Conservation (phyloP, 2,113 vertebrate genomes). For the Gavialis gangeticus region DNA sequence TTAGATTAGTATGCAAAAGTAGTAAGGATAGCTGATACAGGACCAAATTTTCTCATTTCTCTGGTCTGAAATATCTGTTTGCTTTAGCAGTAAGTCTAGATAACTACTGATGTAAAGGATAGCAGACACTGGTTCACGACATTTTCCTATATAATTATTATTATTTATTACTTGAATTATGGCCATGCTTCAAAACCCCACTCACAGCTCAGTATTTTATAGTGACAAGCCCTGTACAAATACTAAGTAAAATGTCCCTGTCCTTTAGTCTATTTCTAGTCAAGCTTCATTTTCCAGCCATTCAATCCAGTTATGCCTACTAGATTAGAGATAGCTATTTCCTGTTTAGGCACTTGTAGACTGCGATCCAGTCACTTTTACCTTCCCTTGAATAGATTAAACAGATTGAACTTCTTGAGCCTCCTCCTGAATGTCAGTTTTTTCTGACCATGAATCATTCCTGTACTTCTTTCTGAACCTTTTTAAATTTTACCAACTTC, state of each 20-base stretch:
- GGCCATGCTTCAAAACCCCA: neutral
- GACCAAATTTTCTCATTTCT: slow-evolving; percentile 63
- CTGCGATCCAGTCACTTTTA: slow-evolving; percentile 41
- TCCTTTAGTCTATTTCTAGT: neutral
- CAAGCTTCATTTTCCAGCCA: neutral
- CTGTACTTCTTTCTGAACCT: slow-evolving; percentile 23
- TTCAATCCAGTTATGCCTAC: neutral
- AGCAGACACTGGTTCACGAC: neutral
- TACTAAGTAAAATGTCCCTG: neutral
- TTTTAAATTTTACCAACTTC: slow-evolving; percentile 54
- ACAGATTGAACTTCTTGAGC: slow-evolving; percentile 21
- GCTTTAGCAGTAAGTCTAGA: slow-evolving; percentile 40
- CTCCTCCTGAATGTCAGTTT: neutral
- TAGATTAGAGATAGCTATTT: neutral
- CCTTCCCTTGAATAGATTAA: slow-evolving; percentile 44
- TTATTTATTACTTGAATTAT: neutral
- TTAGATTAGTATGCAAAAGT: slow-evolving; percentile 41
- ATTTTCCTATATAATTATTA: neutral
- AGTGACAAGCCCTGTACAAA: neutral
- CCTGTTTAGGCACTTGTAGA: neutral
- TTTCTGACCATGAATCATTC: slow-evolving; percentile 43
- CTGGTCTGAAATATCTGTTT: slow-evolving; percentile 52
- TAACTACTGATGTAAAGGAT: neutral
- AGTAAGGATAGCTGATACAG: slow-evolving; percentile 57
- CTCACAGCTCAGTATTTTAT: neutral